phyloP scores from a whole-genome alignment of 2,113 vertebrate genomes.

The crab-eating macaque (Macaca fascicularis) region DNA sequence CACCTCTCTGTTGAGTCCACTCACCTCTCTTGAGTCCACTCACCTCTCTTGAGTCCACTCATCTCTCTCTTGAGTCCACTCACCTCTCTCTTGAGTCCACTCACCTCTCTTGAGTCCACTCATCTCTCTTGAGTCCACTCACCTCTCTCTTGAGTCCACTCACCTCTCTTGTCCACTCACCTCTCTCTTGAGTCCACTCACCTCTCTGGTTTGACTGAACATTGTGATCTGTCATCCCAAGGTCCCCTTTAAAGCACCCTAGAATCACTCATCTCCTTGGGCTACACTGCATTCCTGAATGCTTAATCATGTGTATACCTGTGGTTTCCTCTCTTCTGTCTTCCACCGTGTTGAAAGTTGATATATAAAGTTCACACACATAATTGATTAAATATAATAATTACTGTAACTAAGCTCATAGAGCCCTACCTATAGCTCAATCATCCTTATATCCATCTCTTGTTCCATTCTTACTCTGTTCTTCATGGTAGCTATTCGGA shows the following conservation, averaged over 20 bases:
- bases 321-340: background rate
- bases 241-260: background rate
- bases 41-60: background rate
- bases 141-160: too few relatives aligned
- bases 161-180: background rate
- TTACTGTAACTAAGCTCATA: background rate
- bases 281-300: background rate
- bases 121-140: too few relatives aligned
- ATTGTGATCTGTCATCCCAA: background rate
- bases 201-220: background rate
- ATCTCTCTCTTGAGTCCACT: too few relatives aligned
- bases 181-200: too few relatives aligned
- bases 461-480: background rate
- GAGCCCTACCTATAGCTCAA: background rate
- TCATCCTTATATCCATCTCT: background rate
- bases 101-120: background rate
- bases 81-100: too few relatives aligned
- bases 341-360: background rate
- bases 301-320: background rate
- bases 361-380: background rate
- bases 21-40: background rate
- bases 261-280: constrained; percentile 5
- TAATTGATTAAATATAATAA: background rate
- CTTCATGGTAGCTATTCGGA: background rate
- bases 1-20: too few relatives aligned